These are phyloP conservation scores for Acanthurus leucopareius DNA, from an alignment of 2,797 vertebrate genomes.

Conservation along the genomic window DNA sequence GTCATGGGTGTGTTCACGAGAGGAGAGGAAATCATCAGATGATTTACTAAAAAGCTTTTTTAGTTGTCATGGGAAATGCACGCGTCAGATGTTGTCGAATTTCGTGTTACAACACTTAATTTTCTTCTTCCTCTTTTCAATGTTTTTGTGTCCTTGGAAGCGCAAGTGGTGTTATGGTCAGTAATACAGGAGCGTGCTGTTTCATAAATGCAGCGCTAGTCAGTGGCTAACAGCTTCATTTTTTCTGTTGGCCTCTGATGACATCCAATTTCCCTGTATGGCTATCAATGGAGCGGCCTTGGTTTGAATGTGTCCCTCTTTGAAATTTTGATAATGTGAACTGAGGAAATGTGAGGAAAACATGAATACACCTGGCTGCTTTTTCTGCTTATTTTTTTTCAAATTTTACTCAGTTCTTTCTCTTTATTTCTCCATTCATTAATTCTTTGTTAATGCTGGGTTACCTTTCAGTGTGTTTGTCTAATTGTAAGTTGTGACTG, in stretches of 20 bases:
- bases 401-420: no score
- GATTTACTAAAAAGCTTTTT: conserved; percentile 18
- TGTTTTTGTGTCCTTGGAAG: conserved; percentile 28
- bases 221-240: conserved; percentile 21
- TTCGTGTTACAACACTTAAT: conserved; percentile 1
- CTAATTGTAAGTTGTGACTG: conserved; percentile 19
- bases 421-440: not conserved
- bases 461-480: not conserved
- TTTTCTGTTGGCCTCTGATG: conserved; percentile 42
- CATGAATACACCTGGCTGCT: not conserved
- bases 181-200: conserved; percentile 21
- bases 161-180: conserved; percentile 43
- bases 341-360: conserved; percentile 6
- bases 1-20: not conserved
- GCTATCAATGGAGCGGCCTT: conserved; percentile 26
- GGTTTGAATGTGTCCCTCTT: conserved; percentile 16
- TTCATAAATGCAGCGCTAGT: conserved; percentile 4
- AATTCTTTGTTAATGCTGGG: not conserved
- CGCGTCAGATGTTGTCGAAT: not conserved
- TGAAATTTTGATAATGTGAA: conserved; percentile 17
- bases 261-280: conserved; percentile 27
- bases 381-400: not conserved
- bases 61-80: not conserved
- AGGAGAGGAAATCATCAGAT: not conserved
- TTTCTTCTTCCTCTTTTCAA: conserved; percentile 1